phyloP scores from a whole-genome alignment of 2,797 vertebrate species.

The Cyprinella venusta region DNA sequence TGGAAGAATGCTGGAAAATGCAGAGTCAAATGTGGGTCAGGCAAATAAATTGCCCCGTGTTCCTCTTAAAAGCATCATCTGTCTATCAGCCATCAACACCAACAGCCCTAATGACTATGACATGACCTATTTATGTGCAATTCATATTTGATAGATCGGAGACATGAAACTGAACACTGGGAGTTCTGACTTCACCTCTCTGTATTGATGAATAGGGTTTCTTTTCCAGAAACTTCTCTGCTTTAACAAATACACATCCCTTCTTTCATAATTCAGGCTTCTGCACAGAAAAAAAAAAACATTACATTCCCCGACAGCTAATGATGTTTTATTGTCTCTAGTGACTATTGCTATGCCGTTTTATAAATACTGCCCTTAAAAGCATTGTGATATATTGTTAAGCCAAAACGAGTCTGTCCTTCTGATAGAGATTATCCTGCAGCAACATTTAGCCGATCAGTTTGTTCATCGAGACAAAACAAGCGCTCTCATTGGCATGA shows the following conservation, averaged over 20 bases:
- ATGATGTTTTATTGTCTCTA: slow-evolving; percentile 33
- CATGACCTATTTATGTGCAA: not conserved
- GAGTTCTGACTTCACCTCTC: slow-evolving; percentile 76
- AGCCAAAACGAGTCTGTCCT: not conserved
- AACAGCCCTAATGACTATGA: slow-evolving; percentile 70
- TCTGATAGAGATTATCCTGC: not conserved
- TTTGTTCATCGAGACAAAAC: slow-evolving; percentile 1
- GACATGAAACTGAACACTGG: slow-evolving; percentile 80
- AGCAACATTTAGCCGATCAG: not conserved
- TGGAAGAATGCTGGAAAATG: slow-evolving; percentile 2
- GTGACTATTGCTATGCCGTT: not conserved
- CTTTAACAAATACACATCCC: slow-evolving; percentile 7
- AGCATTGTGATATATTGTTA: slow-evolving; percentile 8
- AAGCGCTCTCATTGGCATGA: not conserved
- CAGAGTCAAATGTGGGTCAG: slow-evolving; percentile 46
- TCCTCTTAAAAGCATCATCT: slow-evolving; percentile 46
- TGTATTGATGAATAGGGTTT: slow-evolving; percentile 82
- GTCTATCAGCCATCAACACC: slow-evolving; percentile 75
- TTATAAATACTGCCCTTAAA: slow-evolving; percentile 16
- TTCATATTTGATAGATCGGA: slow-evolving; percentile 77
- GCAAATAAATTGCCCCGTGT: slow-evolving; percentile 67
- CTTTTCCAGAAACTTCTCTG: slow-evolving; percentile 34
- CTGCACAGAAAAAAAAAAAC: not conserved
- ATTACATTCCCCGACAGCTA: slow-evolving; percentile 4
- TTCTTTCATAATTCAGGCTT: not conserved